Percentiles rank a stretch among this genome's conserved stretches.
Conservation (phyloP, 2,888 invertebrate species). For the Hedya salicella region DNA sequence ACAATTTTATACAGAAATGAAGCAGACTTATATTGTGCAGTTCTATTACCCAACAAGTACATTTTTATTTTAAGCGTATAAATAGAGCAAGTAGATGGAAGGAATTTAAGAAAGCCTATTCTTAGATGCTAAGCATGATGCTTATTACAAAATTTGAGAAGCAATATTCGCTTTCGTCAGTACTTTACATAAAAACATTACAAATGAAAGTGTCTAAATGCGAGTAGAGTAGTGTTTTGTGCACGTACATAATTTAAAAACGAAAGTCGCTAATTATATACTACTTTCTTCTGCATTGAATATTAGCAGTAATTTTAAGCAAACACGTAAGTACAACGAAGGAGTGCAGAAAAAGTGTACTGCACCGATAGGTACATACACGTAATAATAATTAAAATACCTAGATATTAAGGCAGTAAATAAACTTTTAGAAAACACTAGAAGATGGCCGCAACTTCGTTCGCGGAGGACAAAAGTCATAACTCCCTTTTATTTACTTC, state of each 20-base stretch:
- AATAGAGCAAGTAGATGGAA: conserved; percentile 7
- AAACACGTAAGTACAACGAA: neutral
- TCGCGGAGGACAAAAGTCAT: too few species aligned
- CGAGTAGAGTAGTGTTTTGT: conserved; percentile 37
- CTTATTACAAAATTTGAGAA: conserved; percentile 34
- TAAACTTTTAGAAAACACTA: too few species aligned
- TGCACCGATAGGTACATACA: neutral
- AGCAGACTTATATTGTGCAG: neutral
- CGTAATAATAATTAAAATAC: conserved; percentile 2
- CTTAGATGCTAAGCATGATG: conserved; percentile 16
- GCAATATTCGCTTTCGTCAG: conserved; percentile 47
- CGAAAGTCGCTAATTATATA: conserved; percentile 62
- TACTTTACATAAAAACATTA: conserved; percentile 47
- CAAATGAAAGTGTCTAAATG: conserved; percentile 47
- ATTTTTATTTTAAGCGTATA: neutral
- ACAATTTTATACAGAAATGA: neutral
- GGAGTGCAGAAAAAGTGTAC: neutral
- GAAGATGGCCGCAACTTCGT: too few species aligned
- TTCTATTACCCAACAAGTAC: conserved; percentile 6
- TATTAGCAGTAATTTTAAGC: conserved; percentile 47
- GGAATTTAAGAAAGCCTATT: conserved; percentile 38
- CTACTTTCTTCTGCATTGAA: conserved; percentile 57
- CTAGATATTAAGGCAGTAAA: conserved; percentile 12
- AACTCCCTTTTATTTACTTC: too few species aligned
- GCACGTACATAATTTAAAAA: conserved; percentile 48